Base-by-base conservation (phyloP, 2,797 vertebrate genomes). In the Danionella dracula region DNA sequence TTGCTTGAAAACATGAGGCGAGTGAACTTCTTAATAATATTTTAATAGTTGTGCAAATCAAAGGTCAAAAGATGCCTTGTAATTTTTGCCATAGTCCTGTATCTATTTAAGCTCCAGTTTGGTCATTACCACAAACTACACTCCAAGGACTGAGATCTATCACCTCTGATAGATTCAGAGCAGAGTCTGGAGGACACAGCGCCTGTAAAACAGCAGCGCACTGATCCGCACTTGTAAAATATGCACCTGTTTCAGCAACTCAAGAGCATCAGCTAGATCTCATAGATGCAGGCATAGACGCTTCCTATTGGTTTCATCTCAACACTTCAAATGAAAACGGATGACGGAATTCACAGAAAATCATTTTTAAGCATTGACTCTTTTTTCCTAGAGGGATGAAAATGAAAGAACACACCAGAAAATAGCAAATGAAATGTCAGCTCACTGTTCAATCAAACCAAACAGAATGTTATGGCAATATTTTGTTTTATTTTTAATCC, bases 111-210 rank as follows among this genome's bases (percentile, higher is more conserved):
- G 34, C 38, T 41, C 44, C 17, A 50, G 35, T 62, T 62, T 6
- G 5, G 66, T 56, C 37, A 72, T 60, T 68, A 61, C 50, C 13
- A 5, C 61, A 66, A 58, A 37, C 65, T 56, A 57, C 21, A 48
- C 51, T 51, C 53, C 65, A 72, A 63, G 70, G 70, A 71, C 61
- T 57, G 32, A 44, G 21, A 60, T 53, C 57, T 66, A 67, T 49
- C 54, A 70, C 59, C 41, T 55, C 42, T 70, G 51, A 61, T 68
- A 57, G 53, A 72, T 66, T 66, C 63, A 67, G 70, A 48, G 70
- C 34, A 38, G 38, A 34, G 41, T 37, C 53, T 56, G 58, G 51
- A 68, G 65, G 53, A 62, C 49, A 68, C 38, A 4, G 23, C 13
- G 35, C 54, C 51, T 63, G 44, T 63, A 63, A 68, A 70, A 67